phyloP scores from a whole-genome alignment of 2,113 vertebrate species.

The Barnardius zonarius region DNA sequence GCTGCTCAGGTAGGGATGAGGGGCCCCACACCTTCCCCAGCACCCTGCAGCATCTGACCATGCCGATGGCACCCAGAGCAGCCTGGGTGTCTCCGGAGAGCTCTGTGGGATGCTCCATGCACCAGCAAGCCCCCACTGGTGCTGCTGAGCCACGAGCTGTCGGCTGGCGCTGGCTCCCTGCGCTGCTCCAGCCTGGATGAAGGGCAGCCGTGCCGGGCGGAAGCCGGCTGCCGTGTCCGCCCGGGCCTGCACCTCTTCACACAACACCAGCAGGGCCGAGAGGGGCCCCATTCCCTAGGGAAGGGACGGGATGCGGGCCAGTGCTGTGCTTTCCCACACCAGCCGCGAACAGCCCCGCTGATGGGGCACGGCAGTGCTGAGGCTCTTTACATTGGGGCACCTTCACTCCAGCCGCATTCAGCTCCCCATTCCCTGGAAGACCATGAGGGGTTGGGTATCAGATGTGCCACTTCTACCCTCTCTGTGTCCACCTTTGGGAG shows the following conservation, averaged over 20 bases:
- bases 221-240: accelerated
- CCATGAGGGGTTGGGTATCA: background rate
- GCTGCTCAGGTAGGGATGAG: background rate
- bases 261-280: background rate
- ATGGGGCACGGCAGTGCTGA: background rate
- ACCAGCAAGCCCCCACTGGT: accelerated
- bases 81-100: background rate
- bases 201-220: background rate
- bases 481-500: background rate
- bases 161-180: background rate
- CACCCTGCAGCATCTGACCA: background rate
- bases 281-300: background rate
- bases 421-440: background rate
- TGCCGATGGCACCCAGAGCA: background rate
- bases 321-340: accelerated
- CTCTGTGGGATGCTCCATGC: background rate
- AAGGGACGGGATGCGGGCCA: background rate
- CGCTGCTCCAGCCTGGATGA: background rate
- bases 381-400: background rate
- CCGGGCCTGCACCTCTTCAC: slow-evolving; percentile 19
- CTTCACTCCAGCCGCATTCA: background rate
- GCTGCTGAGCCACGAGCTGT: accelerated
- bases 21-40: background rate
- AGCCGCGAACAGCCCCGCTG: background rate
- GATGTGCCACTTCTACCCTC: background rate